Conservation (phyloP, 2,797 vertebrate species). For the Enteromius fasciolatus region DNA sequence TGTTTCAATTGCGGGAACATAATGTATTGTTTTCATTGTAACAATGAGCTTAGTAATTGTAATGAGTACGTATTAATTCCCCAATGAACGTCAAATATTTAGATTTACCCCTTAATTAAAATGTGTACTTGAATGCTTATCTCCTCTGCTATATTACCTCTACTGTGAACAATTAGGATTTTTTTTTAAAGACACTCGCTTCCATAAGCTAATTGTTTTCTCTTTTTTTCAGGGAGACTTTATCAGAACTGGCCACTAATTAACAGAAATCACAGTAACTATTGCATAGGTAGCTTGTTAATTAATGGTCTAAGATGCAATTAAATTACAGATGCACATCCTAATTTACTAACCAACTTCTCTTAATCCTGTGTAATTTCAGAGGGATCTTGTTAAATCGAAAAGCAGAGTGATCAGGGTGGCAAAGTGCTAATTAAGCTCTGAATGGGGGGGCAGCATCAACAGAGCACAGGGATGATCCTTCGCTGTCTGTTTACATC, state of each 20-base stretch:
- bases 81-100: slow-evolving; percentile 79
- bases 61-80: slow-evolving; percentile 82
- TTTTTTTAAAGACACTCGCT: slow-evolving; percentile 78
- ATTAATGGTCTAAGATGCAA: slow-evolving; percentile 85
- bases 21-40: slow-evolving; percentile 79
- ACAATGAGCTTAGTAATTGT: slow-evolving; percentile 78
- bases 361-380: slow-evolving; percentile 86
- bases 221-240: slow-evolving; percentile 80
- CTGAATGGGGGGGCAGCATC: slow-evolving; percentile 76
- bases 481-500: slow-evolving; percentile 67
- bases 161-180: slow-evolving; percentile 76
- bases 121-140: slow-evolving; percentile 79
- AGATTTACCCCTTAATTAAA: slow-evolving; percentile 79
- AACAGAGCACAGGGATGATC: slow-evolving; percentile 53
- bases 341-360: slow-evolving; percentile 84
- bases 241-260: slow-evolving; percentile 81
- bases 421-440: slow-evolving; percentile 82
- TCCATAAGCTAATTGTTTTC: slow-evolving; percentile 83
- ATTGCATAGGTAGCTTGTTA: slow-evolving; percentile 85
- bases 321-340: slow-evolving; percentile 86
- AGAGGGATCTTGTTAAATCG: slow-evolving; percentile 82
- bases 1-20: slow-evolving; percentile 72
- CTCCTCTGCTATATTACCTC: slow-evolving; percentile 79
- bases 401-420: slow-evolving; percentile 77
- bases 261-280: slow-evolving; percentile 83